Evolutionary conservation across 2,113 vertebrate species (phyloP), one percentile per base, ranked within the genome.

Genomic region (Sebastes schlegelii): DNA sequence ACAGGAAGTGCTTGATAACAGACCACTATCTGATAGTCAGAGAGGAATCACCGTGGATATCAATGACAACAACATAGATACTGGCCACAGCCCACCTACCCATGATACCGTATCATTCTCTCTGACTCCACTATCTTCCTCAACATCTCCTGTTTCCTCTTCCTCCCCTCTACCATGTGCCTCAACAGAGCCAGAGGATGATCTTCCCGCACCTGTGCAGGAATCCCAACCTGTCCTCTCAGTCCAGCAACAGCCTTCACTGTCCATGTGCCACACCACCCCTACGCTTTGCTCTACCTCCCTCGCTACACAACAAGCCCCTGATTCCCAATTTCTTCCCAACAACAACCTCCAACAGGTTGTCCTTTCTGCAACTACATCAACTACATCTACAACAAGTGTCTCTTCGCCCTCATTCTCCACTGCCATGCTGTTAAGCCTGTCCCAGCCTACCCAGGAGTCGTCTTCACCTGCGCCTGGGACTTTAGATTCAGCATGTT

Each of bases 151-250:
- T 54, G 51, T 76, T 74, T 84, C 88, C 23, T 80, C 77, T 61
- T 87, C 86, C 34, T 76, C 82, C 40, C 78, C 86, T 68, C 13
- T 67, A 63, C 84, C 68, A n/a, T 77, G 74, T 72, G 69, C 68
- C 67, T 91, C 90, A 34, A 48, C 54, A 23, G 76, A 89, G 64
- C 66, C 89, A 54, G 90, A 89, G 4, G 87, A 93, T 51, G 89
- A 93, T 55, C 95, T 96, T 72, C 87, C 92, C 42, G 91, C 92
- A 49, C 95, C 94, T 3, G 83, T 95, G 62, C 95, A 96, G 84
- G 95, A 95, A 90, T 95, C 95, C 68, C 94, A 94, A 65, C 87
- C 92, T 48, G 76, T 61, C 48, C 54, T 86, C 40, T 78, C 78
- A 64, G 60, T 71, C n/a, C 80, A 88, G 58, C 69, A 85, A 63